A percentile compares a stretch with the other conserved stretches of the same genome.
These are phyloP conservation scores for Bradysia coprophila DNA, from an alignment of 1,140 invertebrate species.

Conservation along the genomic window DNA sequence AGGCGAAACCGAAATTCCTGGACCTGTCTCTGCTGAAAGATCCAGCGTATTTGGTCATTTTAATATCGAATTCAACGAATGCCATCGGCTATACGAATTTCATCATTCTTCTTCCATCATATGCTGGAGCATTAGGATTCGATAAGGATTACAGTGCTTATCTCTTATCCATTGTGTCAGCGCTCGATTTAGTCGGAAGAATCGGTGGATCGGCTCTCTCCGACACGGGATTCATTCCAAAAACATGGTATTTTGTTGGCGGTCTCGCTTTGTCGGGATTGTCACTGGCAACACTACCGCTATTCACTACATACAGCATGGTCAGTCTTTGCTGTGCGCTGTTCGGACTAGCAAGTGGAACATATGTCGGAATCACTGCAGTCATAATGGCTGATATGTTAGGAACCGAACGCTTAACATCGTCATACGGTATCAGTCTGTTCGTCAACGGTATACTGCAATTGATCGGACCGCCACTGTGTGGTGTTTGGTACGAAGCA, in stretches of 20 bases:
- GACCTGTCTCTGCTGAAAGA: constrained; percentile 55
- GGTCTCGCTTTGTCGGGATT: constrained; percentile 57
- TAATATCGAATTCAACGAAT: constrained; percentile 66
- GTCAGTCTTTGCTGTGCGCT: constrained; percentile 48
- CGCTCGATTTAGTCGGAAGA: constrained; percentile 56
- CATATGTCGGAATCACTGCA: constrained; percentile 69
- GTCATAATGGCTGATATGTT: constrained; percentile 73
- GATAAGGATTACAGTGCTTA: constrained; percentile 45
- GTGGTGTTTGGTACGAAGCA: constrained; percentile 43
- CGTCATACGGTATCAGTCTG: constrained; percentile 66
- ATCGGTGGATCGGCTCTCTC: constrained; percentile 67
- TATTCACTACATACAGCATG: constrained; percentile 31
- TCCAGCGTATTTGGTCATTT: constrained; percentile 59
- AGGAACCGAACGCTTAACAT: constrained; percentile 61
- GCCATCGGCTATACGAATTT: constrained; percentile 77
- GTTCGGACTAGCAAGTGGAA: constrained; percentile 65
- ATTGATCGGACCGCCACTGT: constrained; percentile 58
- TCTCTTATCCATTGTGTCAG: constrained; percentile 57
- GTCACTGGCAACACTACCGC: constrained; percentile 45
- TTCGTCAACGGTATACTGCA: constrained; percentile 69
- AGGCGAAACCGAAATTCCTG: constrained; percentile 42
- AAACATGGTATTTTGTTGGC: constrained; percentile 49
- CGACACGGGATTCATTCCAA: constrained; percentile 48
- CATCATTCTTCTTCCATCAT: constrained; percentile 56
- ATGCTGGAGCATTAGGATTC: constrained; percentile 46